Percentiles rank a stretch among this genome's conserved stretches.
Conservation (phyloP, 2,113 vertebrate species). For the Eublepharis macularius region DNA sequence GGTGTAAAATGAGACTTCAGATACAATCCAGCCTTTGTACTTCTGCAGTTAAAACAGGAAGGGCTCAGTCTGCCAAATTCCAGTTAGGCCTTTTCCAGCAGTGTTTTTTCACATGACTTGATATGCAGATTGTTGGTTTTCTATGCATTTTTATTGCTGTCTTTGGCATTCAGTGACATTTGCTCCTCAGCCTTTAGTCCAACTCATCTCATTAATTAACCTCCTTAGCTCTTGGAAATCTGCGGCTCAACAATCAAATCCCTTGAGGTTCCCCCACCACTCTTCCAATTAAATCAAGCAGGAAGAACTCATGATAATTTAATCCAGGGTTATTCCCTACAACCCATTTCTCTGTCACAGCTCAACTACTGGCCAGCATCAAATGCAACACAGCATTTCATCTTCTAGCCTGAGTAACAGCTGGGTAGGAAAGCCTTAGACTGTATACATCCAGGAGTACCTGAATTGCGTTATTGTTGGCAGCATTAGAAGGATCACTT, state of each 20-base stretch:
- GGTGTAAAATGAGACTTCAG: neutral
- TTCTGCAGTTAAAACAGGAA: neutral
- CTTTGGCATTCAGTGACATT: neutral
- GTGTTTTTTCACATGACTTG: neutral
- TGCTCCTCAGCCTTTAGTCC: neutral
- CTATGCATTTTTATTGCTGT: neutral
- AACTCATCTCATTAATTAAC: neutral
- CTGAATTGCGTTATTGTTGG: neutral
- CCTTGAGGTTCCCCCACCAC: neutral
- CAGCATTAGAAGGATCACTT: neutral
- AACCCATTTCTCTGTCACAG: neutral
- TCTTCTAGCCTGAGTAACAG: neutral
- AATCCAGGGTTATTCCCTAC: neutral
- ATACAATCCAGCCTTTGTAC: neutral
- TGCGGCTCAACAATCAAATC: neutral
- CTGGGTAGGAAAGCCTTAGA: neutral
- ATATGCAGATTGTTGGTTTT: neutral
- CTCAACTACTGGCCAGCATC: neutral
- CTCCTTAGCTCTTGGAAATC: neutral
- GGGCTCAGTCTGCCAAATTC: neutral
- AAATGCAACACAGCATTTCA: neutral
- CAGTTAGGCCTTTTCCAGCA: neutral
- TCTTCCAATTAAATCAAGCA: neutral
- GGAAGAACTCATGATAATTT: neutral
- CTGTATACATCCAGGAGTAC: neutral